Percentiles rank a stretch among this genome's conserved stretches.
These are phyloP conservation scores for Garrulus glandarius DNA, from an alignment of 2,797 vertebrate species.

Conservation along the genomic window DNA sequence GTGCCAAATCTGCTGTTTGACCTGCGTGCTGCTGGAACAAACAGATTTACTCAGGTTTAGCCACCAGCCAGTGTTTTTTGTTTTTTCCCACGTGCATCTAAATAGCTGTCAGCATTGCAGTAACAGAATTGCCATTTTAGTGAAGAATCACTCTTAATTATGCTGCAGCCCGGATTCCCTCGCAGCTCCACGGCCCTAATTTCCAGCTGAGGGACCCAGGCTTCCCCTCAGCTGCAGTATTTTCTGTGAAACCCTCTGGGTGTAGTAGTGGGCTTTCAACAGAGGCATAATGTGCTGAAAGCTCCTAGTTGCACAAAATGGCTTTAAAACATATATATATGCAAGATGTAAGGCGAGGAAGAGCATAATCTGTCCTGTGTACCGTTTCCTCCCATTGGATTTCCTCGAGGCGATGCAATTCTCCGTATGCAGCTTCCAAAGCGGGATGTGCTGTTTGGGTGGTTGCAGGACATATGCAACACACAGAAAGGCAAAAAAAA, in stretches of 20 bases:
- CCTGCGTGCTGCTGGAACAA: neutral
- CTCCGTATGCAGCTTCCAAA: neutral
- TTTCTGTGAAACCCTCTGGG: neutral
- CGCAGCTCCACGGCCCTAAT: neutral
- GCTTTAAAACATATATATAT: neutral
- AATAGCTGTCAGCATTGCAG: neutral
- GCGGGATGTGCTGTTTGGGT: neutral
- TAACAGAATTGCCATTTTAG: neutral
- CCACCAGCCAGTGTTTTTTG: neutral
- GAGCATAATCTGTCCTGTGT: neutral
- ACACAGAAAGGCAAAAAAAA: neutral
- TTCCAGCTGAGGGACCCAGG: neutral
- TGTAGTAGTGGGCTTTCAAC: neutral
- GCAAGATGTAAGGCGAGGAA: neutral
- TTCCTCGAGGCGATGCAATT: neutral
- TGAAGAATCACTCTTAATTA: neutral
- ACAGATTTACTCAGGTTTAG: neutral
- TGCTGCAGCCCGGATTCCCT: neutral
- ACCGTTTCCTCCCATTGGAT: neutral
- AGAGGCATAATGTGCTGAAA: neutral
- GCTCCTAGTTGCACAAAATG: neutral
- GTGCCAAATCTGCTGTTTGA: neutral
- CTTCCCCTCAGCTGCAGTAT: neutral
- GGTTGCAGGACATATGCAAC: neutral
- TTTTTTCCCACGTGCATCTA: neutral